Base-by-base conservation (phyloP, 2,797 vertebrate genomes). In the Clarias pachynema region DNA sequence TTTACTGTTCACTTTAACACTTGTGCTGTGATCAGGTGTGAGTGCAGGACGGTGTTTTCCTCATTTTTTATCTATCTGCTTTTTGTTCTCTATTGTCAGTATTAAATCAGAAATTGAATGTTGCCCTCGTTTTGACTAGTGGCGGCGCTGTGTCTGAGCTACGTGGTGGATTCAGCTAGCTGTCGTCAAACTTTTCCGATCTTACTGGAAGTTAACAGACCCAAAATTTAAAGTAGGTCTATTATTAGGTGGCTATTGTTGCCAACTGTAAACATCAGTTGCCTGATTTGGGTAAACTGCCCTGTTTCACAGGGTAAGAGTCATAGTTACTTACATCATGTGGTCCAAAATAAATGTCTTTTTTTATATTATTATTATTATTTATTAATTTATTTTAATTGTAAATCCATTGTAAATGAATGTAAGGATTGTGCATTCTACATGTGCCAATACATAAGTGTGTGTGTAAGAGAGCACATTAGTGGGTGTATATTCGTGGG, bases 401-500 rank as follows among this genome's bases (percentile, higher is more conserved):
- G 12, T 31, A 66, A 56, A 57, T 81, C 83, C 37, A 40, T 40
- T 85, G 75, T 40, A 4, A 69, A 75, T 77, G 77, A 60, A 79
- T 80, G 53, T 73, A 49, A 68, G 79, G 78, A 66, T 79, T 60
- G 24, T 26, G 49, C 63, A 56, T 60, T 78, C 24, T 29, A 24
- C 56, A 29, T 68, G 72, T 20, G 37, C 26, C 18, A 56, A 73
- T 31, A 70, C 9, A 59, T 72, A 59, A 60, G 84, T 81, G 84
- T 68, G 53, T 73, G 75, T 68, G 56, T 87, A 44, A 20, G 74
- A 26, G 63, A 49, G 63, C 31, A 63, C 62, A 37, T 84, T 68
- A 12, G 77, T 79, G 82, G 72, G 34, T 68, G 69, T 73, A 75
- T 83, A 60, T 66, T 49, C 44, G 83, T 82, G 66, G 81, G 65